Evolutionary conservation across 2,797 vertebrate genomes (phyloP).

Genomic region (Acomys russatus): DNA sequence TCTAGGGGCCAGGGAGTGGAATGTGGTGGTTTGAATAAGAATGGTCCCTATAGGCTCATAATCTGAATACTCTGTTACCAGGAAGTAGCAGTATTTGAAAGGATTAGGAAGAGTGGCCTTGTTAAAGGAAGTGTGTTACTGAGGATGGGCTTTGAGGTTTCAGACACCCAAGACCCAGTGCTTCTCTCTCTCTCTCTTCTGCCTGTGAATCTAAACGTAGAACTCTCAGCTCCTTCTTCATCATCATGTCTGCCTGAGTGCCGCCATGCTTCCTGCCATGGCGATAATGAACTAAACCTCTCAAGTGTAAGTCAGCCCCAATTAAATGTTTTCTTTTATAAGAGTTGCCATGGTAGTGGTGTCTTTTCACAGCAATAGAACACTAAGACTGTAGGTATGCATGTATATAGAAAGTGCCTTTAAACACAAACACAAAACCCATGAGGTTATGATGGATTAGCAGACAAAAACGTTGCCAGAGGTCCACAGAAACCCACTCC

Average conservation of each 20-base stretch:
- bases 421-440: conserved; percentile 32
- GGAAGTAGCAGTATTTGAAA: not conserved
- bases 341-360: not conserved
- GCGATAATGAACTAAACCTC: not conserved
- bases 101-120: not conserved
- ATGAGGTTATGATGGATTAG: not conserved
- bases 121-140: not conserved
- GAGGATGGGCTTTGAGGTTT: not conserved
- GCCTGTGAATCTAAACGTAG: too few relatives aligned
- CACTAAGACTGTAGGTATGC: not conserved
- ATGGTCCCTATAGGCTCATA: not conserved
- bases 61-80: not conserved
- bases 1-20: not conserved
- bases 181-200: not conserved
- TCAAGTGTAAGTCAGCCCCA: not conserved
- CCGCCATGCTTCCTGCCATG: not conserved
- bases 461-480: not conserved
- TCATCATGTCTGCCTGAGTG: not conserved
- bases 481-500: not conserved
- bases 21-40: not conserved
- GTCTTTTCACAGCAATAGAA: not conserved
- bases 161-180: not conserved
- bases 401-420: not conserved
- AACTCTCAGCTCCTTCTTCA: not conserved
- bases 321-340: not conserved